phyloP scores from a whole-genome alignment of 2,113 vertebrate genomes.

The Amphiprion ocellaris region DNA sequence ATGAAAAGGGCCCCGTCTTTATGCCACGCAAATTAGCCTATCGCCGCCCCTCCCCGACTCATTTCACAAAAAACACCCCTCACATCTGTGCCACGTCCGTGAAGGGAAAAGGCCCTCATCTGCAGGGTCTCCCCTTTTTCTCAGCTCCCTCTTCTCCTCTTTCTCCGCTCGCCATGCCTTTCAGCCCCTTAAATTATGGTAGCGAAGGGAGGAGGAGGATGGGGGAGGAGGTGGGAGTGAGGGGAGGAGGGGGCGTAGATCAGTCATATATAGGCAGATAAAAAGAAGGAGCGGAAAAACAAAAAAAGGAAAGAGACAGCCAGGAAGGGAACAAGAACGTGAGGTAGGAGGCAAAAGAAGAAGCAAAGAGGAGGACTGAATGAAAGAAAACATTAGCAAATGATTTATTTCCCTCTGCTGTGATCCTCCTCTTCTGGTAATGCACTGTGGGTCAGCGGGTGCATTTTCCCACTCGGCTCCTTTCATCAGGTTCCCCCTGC shows the following conservation, averaged over 20 bases:
- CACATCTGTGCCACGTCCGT: conserved; percentile 83
- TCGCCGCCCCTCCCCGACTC: conserved; percentile 76
- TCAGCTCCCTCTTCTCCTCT: conserved; percentile 67
- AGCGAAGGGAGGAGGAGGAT: conserved; percentile 68
- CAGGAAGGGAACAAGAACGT: conserved; percentile 42
- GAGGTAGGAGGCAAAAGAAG: conserved; percentile 38
- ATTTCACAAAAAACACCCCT: conserved; percentile 78
- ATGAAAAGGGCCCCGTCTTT: conserved; percentile 82
- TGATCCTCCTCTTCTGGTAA: conserved; percentile 73
- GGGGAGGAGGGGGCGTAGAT: conserved; percentile 52
- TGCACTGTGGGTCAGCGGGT: conserved; percentile 79
- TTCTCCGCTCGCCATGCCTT: conserved; percentile 82
- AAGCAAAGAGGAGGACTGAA: neutral
- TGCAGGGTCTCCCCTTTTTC: conserved; percentile 74
- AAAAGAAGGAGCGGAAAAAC: conserved; percentile 61
- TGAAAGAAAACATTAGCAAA: conserved; percentile 65
- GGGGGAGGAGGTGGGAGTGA: conserved; percentile 36
- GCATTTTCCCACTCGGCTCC: conserved; percentile 78
- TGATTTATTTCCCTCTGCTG: conserved; percentile 71
- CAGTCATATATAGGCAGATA: conserved; percentile 53
- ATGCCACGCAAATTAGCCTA: conserved; percentile 84
- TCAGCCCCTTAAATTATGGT: conserved; percentile 88
- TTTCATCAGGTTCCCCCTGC: conserved; percentile 74
- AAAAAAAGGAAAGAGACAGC: conserved; percentile 55
- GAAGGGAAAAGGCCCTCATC: conserved; percentile 78